Percentiles rank a stretch among this genome's conserved stretches.
phyloP scores from a whole-genome alignment of 2,888 invertebrate genomes.

The Meteorus cinctellus region DNA sequence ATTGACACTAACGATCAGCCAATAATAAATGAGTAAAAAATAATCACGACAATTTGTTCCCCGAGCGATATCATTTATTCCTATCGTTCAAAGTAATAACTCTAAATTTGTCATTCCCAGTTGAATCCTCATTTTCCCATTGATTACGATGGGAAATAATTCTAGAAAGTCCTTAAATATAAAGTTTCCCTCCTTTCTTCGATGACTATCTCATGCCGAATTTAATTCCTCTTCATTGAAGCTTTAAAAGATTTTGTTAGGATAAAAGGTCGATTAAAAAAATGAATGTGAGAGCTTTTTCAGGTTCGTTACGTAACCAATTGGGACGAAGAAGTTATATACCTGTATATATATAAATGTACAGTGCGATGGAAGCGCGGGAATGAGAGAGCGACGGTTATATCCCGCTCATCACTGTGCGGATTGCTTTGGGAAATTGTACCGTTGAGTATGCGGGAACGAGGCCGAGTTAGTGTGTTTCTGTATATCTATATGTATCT shows the following conservation, averaged over 20 bases:
- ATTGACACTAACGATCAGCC: slow-evolving; percentile 12
- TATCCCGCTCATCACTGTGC: slow-evolving; percentile 37
- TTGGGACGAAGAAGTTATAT: slow-evolving; percentile 5
- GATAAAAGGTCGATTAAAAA: slow-evolving; percentile 35
- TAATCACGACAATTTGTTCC: not conserved
- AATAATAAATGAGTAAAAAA: not conserved
- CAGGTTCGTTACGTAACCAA: slow-evolving; percentile 36
- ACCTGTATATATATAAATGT: not conserved
- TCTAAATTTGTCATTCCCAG: no score
- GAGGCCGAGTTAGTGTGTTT: not conserved
- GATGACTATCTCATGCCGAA: not conserved
- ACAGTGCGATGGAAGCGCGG: not conserved
- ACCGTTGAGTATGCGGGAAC: slow-evolving; percentile 28
- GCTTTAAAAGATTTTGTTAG: slow-evolving; percentile 8
- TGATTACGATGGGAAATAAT: no score
- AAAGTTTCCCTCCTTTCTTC: not conserved
- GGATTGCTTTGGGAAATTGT: slow-evolving; percentile 47
- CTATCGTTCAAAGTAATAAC: no score
- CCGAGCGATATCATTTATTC: no score
- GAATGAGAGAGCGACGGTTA: slow-evolving; percentile 1
- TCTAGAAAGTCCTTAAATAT: no score
- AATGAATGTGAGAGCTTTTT: slow-evolving; percentile 38
- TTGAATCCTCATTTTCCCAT: no score
- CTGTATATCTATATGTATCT: not conserved
- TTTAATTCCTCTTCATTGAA: slow-evolving; percentile 19